Evolutionary conservation across 2,888 invertebrate species (phyloP).

Genomic region (Ecliptopera silaceata): DNA sequence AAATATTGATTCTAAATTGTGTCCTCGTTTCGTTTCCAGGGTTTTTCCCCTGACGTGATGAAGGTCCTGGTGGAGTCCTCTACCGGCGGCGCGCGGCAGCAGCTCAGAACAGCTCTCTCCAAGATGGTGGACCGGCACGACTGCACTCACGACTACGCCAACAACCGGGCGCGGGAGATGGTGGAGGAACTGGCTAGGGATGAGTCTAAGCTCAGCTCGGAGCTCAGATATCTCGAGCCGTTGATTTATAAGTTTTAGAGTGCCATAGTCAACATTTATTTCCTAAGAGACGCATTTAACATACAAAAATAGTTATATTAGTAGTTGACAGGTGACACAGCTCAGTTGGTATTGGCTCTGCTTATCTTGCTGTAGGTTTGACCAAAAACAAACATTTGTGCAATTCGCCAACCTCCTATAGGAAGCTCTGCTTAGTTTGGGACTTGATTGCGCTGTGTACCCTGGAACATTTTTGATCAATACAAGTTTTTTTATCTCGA

Average conservation of each 20-base stretch:
- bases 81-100: constrained; percentile 82
- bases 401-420: too few relatives aligned
- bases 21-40: constrained; percentile 68
- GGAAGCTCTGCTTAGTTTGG: too few relatives aligned
- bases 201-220: constrained; percentile 81
- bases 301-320: too few relatives aligned
- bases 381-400: too few relatives aligned
- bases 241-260: constrained; percentile 67
- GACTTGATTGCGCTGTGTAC: too few relatives aligned
- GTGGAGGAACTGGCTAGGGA: constrained; percentile 81
- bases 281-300: too few relatives aligned
- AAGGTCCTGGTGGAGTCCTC: constrained; percentile 79
- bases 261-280: too few relatives aligned
- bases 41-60: constrained; percentile 84
- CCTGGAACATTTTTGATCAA: too few relatives aligned
- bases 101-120: constrained; percentile 81
- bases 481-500: too few relatives aligned
- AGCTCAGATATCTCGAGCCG: constrained; percentile 83
- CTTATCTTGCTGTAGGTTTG: too few relatives aligned
- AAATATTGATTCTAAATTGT: not conserved
- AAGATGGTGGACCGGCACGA: constrained; percentile 83
- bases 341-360: too few relatives aligned
- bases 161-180: constrained; percentile 80
- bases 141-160: constrained; percentile 83
- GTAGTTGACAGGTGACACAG: too few relatives aligned